These are phyloP conservation scores for Pelmatolapia mariae DNA, from an alignment of 2,113 vertebrate species.

Conservation along the genomic window DNA sequence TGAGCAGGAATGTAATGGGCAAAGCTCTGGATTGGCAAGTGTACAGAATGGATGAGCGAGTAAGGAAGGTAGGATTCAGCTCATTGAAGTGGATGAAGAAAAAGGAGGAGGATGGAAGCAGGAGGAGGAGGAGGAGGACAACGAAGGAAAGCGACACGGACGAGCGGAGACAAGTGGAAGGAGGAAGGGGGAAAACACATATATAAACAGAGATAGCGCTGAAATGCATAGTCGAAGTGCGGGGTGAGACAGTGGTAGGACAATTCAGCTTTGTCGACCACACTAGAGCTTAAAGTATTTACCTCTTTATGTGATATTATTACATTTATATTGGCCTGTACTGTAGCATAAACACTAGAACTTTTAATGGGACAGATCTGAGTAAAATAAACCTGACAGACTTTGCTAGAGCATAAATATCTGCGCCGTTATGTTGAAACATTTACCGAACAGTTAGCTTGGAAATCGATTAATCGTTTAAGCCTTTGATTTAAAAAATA, in stretches of 20 bases:
- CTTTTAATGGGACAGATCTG: background rate
- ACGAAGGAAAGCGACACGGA: conserved; percentile 5
- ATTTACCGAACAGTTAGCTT: background rate
- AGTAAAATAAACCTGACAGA: background rate
- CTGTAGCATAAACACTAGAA: background rate
- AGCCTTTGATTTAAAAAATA: background rate
- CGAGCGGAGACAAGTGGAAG: conserved; percentile 33
- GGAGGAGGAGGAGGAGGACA: background rate
- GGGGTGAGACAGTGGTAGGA: conserved; percentile 34
- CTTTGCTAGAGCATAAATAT: background rate
- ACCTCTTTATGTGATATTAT: background rate
- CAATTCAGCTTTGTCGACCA: conserved; percentile 44
- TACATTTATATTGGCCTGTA: background rate
- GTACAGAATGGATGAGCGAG: conserved; percentile 74
- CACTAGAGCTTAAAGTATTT: background rate
- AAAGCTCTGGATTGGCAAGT: conserved; percentile 73
- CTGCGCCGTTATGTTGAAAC: background rate
- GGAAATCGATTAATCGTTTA: background rate
- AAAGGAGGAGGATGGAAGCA: conserved; percentile 36
- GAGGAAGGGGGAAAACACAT: conserved; percentile 17
- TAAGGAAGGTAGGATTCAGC: conserved; percentile 49
- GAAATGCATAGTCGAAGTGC: conserved; percentile 51
- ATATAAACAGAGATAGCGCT: conserved; percentile 46
- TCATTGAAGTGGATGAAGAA: conserved; percentile 13
- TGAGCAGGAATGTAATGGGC: conserved; percentile 48